A percentile compares a stretch with the other conserved stretches of the same genome.
These are phyloP conservation scores for Psittacula derbiana DNA, from an alignment of 2,797 vertebrate genomes.

Conservation along the genomic window DNA sequence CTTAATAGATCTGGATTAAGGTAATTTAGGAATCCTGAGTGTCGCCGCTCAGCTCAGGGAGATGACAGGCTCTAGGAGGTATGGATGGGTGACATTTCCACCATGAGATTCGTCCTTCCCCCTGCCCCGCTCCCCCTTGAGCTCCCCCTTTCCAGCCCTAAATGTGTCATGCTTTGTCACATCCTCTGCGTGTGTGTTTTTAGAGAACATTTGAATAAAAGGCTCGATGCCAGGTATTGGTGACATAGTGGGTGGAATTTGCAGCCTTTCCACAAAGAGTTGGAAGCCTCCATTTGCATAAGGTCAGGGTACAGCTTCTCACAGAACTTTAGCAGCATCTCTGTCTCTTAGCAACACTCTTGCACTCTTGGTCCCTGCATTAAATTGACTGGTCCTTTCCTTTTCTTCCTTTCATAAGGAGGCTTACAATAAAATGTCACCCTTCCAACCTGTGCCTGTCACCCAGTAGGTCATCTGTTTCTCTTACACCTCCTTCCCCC, in stretches of 20 bases:
- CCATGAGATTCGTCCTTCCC: slow-evolving; percentile 53
- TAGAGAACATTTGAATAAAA: slow-evolving; percentile 87
- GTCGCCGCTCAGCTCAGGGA: slow-evolving; percentile 53
- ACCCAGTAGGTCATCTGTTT: slow-evolving; percentile 87
- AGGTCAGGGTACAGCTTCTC: slow-evolving; percentile 94
- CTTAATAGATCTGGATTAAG: slow-evolving; percentile 77
- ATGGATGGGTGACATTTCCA: slow-evolving; percentile 77
- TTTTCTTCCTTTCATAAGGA: slow-evolving; percentile 94
- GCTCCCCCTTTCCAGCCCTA: slow-evolving; percentile 62
- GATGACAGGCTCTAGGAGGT: slow-evolving; percentile 69
- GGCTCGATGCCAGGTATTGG: slow-evolving; percentile 90
- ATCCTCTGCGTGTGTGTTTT: slow-evolving; percentile 82
- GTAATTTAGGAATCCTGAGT: slow-evolving; percentile 73
- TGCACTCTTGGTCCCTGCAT: slow-evolving; percentile 87
- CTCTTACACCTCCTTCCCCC: slow-evolving; percentile 65
- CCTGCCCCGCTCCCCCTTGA: not conserved
- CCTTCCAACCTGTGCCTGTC: slow-evolving; percentile 90
- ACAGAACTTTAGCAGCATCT: slow-evolving; percentile 96
- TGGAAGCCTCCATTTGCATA: slow-evolving; percentile 95
- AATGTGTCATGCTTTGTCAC: slow-evolving; percentile 82
- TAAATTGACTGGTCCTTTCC: slow-evolving; percentile 94
- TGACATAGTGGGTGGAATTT: slow-evolving; percentile 87
- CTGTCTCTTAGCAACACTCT: slow-evolving; percentile 99
- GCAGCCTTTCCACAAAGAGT: slow-evolving; percentile 89
- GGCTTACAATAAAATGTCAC: slow-evolving; percentile 96